These are phyloP conservation scores for Hirtodrosophila confusa DNA, from an alignment of 2,888 invertebrate genomes.

Conservation along the genomic window DNA sequence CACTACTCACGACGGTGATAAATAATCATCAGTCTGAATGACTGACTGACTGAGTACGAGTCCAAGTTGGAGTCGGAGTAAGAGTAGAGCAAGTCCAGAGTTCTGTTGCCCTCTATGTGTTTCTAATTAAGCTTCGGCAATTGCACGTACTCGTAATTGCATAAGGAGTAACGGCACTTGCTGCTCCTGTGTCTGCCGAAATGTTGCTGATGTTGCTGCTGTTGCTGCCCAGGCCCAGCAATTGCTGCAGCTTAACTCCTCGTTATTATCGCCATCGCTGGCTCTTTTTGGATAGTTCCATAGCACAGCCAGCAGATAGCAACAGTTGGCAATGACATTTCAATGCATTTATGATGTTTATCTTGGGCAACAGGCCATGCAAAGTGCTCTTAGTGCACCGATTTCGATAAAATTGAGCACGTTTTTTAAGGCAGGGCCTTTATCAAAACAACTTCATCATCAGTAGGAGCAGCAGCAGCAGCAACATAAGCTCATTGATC, in stretches of 20 bases:
- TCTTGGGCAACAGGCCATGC: conserved; percentile 69
- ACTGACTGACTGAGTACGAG: conserved; percentile 25
- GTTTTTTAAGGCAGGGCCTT: conserved; percentile 73
- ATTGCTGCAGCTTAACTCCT: conserved; percentile 44
- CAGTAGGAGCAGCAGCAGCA: conserved; percentile 8
- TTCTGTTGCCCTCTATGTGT: conserved; percentile 35
- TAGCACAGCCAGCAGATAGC: conserved; percentile 54
- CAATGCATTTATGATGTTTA: conserved; percentile 83
- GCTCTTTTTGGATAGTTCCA: conserved; percentile 50
- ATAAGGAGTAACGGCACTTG: conserved; percentile 73
- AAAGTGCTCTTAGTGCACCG: conserved; percentile 69
- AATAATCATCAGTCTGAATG: conserved; percentile 70
- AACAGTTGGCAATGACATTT: conserved; percentile 80
- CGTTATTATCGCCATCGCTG: conserved; percentile 72
- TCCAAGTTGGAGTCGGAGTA: conserved; percentile 15
- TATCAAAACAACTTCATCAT: conserved; percentile 80
- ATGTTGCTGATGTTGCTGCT: conserved; percentile 14
- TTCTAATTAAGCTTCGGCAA: conserved; percentile 73
- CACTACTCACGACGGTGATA: conserved; percentile 80
- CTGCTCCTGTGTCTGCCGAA: conserved; percentile 37
- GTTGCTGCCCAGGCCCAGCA: conserved; percentile 26
- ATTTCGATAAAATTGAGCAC: conserved; percentile 78
- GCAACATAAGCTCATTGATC: conserved; percentile 54
- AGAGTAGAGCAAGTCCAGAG: conserved; percentile 30
- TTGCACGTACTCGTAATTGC: conserved; percentile 74